A percentile compares a stretch with the other conserved stretches of the same genome.
Evolutionary conservation across 2,113 vertebrate species (phyloP).

Genomic region (Poecile atricapillus): DNA sequence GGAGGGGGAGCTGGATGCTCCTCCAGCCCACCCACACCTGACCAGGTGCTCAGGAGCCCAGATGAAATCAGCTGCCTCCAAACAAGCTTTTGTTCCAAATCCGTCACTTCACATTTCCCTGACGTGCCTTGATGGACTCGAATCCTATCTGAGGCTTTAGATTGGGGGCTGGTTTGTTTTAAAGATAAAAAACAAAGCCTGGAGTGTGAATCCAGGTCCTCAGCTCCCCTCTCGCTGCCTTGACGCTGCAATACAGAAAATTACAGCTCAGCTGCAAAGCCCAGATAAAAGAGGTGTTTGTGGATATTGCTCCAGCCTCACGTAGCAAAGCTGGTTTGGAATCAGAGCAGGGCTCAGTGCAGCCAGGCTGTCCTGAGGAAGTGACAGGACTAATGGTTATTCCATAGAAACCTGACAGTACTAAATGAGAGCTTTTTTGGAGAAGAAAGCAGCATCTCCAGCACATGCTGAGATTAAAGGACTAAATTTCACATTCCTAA

Average conservation of each 20-base stretch:
- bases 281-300: constrained; percentile 1
- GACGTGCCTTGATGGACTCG: not conserved
- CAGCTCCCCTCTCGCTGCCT: constrained; percentile 50
- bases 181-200: not conserved
- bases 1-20: not conserved
- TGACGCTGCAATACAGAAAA: constrained; percentile 27
- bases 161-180: not conserved
- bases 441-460: not conserved
- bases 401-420: not conserved
- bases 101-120: constrained; percentile 9
- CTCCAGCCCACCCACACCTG: not conserved
- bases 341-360: not conserved
- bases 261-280: constrained; percentile 16
- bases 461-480: not conserved
- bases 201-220: constrained; percentile 44
- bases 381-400: not conserved
- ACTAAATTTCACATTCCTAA: not conserved
- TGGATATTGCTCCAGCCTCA: not conserved
- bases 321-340: not conserved
- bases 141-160: not conserved
- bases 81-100: constrained; percentile 14
- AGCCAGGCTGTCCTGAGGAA: not conserved
- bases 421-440: not conserved
- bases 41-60: not conserved
- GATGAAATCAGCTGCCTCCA: not conserved